A percentile compares a stretch with the other conserved stretches of the same genome.
These are phyloP conservation scores for Drosophila birchii DNA, from an alignment of 2,888 invertebrate species.

Conservation along the genomic window DNA sequence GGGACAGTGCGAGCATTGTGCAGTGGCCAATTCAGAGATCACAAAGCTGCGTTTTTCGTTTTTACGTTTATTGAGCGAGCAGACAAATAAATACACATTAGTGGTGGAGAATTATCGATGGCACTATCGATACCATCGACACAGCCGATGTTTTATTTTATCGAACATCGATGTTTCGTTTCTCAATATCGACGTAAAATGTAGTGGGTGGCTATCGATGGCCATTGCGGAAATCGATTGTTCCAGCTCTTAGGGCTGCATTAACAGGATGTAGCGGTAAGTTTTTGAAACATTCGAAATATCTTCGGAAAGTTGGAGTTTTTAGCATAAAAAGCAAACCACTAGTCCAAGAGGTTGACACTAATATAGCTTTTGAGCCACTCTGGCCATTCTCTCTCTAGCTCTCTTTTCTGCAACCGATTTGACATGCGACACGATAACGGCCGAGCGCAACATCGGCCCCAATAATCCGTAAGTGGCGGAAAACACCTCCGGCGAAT, in stretches of 20 bases:
- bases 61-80: slow-evolving; percentile 46
- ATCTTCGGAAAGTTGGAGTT: no score
- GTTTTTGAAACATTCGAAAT: background rate
- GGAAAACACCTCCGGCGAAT: slow-evolving; percentile 11
- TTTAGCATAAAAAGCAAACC: no score
- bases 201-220: background rate
- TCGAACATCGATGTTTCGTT: no score
- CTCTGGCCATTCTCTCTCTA: no score
- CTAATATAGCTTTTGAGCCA: no score
- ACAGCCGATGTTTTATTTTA: no score
- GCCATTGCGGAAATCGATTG: background rate
- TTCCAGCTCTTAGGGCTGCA: background rate
- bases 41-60: slow-evolving; percentile 27
- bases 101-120: no score
- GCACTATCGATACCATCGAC: no score
- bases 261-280: background rate
- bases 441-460: slow-evolving; percentile 4
- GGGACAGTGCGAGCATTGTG: slow-evolving; percentile 36
- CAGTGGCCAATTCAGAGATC: slow-evolving; percentile 13
- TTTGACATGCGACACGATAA: background rate
- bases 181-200: no score
- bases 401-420: background rate
- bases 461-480: slow-evolving; percentile 43
- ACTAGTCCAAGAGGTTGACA: no score
- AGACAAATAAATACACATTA: slow-evolving; percentile 39